Base-by-base conservation (phyloP, 2,888 invertebrate species). In the Aphodius sticticus region DNA sequence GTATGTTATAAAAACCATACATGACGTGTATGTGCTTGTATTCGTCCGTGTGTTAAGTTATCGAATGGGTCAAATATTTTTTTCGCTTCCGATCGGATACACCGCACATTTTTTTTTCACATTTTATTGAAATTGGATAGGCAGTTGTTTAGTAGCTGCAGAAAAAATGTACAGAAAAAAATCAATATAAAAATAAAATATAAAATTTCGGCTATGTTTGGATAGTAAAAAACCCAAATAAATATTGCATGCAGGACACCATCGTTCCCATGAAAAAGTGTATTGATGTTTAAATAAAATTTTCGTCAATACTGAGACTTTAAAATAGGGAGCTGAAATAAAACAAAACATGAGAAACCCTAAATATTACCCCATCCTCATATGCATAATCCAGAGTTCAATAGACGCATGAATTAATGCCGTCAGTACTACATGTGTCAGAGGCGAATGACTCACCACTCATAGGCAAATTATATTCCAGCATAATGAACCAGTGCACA, bases 401-500 rank as follows among this genome's bases (percentile, higher is more conserved):
- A 53, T 53, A 53, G 53, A 53, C 53, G 53, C 9, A 7, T 53
- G 53, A 53, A 53, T 12, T 53, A 26, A 53, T 53, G 12, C 53
- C 7, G 1, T 7, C 53, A 12, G 53, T 53, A 53, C 53, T 7
- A 53, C 53, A 53, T 53, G 53, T 53, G 53, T 53, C 53, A 53
- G 53, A 7, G 53, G 9, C 53, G 53, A 53, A 5, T 53, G 53
- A 53, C 53, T 53, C 53, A 53, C 53, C 53, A 53, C 53, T 53
- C 53, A 53, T 53, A 53, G 53, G 53, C 53, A 53, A 53, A 53
- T 53, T 53, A 53, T 53, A 53, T 53, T 53, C 53, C 9, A 53
- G 53, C 53, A 53, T 53, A 53, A 53, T 53, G 53, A 53, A 53
- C 53, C 53, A 53, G 53, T 53, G 53, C 53, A 53, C 53, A 53